Evolutionary conservation across 2,113 vertebrate genomes (phyloP).

Genomic region (Cynopterus brachyotis): DNA sequence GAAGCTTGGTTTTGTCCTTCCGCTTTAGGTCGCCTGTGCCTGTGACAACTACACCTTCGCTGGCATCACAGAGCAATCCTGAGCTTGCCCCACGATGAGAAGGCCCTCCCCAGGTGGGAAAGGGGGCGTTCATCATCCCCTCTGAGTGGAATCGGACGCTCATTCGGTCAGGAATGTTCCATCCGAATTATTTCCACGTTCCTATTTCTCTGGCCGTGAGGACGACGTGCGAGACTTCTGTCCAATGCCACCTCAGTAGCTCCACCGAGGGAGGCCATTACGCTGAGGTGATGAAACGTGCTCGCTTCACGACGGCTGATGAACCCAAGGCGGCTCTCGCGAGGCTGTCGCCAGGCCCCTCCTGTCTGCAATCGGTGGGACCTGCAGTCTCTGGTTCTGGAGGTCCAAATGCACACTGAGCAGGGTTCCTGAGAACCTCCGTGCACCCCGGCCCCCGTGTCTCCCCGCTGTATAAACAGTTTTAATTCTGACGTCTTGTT

Average conservation of each 20-base stretch:
- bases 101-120: not conserved
- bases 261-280: not conserved
- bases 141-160: not conserved
- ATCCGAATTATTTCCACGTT: not conserved
- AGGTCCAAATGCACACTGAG: not conserved
- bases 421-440: not conserved
- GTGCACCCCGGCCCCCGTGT: fast-evolving
- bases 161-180: not conserved
- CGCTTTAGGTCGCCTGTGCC: not conserved
- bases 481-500: not conserved
- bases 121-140: fast-evolving
- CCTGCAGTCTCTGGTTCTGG: too few relatives aligned
- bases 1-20: not conserved
- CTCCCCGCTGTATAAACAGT: fast-evolving
- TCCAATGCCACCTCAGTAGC: not conserved
- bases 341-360: not conserved
- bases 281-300: not conserved
- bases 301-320: not conserved
- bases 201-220: not conserved
- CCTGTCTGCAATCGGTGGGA: not conserved
- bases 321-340: not conserved
- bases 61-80: not conserved
- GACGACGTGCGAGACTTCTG: not conserved
- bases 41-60: not conserved
- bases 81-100: not conserved